A percentile compares a stretch with the other conserved stretches of the same genome.
phyloP scores from a whole-genome alignment of 2,888 invertebrate species.

The Cryptocheilus praepositus region DNA sequence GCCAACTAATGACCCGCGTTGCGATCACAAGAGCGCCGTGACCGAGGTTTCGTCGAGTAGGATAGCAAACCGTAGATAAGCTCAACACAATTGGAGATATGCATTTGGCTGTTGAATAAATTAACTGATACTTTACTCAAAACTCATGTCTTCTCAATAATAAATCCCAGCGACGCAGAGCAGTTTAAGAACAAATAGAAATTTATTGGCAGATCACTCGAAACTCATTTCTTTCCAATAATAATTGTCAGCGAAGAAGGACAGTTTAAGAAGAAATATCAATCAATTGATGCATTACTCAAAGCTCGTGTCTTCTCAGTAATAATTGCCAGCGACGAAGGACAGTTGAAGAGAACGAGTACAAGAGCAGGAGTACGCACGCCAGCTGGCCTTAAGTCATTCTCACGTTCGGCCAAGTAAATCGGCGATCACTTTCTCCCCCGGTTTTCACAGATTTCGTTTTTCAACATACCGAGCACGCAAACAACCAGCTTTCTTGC shows the following conservation, averaged over 20 bases:
- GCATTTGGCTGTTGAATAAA: conserved; percentile 5
- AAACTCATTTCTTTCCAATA: too few species aligned
- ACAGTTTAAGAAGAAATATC: too few species aligned
- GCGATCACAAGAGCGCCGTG: too few species aligned
- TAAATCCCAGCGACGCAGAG: too few species aligned
- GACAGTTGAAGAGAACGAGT: too few species aligned
- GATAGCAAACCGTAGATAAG: not conserved
- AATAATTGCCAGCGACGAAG: too few species aligned
- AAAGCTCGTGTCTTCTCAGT: too few species aligned
- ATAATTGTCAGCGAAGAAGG: too few species aligned
- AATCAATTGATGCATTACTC: not conserved
- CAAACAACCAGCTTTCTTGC: not conserved
- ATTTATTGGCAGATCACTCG: not conserved
- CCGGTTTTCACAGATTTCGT: not conserved
- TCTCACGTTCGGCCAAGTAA: not conserved
- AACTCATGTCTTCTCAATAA: too few species aligned
- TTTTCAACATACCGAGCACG: not conserved
- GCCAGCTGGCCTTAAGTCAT: not conserved
- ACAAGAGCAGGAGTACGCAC: too few species aligned
- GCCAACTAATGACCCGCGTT: not conserved
- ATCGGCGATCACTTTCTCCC: conserved; percentile 5
- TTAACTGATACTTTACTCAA: not conserved
- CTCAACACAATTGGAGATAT: not conserved
- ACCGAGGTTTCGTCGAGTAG: not conserved
- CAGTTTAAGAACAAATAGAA: too few species aligned